A percentile compares a stretch with the other conserved stretches of the same genome.
These are phyloP conservation scores for Drosophila neocordata DNA, from an alignment of 1,140 invertebrate species.

Conservation along the genomic window DNA sequence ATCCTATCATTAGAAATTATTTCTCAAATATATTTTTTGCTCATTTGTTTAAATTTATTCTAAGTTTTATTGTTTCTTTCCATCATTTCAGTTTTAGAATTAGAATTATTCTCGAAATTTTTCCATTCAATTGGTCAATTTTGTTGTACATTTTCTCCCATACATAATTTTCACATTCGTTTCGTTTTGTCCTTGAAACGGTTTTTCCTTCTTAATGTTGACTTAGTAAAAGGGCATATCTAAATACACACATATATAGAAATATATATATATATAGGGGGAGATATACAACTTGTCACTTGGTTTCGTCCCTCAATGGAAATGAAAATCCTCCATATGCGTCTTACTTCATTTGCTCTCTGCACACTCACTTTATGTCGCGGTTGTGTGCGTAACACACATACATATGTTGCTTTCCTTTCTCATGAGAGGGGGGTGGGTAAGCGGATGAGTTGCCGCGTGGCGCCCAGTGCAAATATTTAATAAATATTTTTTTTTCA, in stretches of 20 bases:
- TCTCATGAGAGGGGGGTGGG: too few relatives aligned
- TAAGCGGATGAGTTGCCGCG: not conserved
- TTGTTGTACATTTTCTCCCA: not conserved
- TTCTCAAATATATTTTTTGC: too few relatives aligned
- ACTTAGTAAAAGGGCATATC: not conserved
- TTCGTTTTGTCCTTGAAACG: not conserved
- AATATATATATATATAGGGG: too few relatives aligned
- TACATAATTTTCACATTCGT: not conserved
- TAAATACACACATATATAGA: too few relatives aligned
- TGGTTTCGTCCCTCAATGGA: not conserved
- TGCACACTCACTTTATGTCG: too few relatives aligned
- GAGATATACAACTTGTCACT: not conserved
- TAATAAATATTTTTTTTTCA: slow-evolving; percentile 55
- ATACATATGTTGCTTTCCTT: too few relatives aligned
- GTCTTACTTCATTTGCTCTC: slow-evolving; percentile 1
- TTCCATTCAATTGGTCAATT: not conserved
- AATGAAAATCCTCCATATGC: not conserved
- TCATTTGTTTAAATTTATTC: too few relatives aligned
- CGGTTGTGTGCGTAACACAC: too few relatives aligned
- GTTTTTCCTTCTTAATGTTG: not conserved
- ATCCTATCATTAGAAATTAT: too few relatives aligned
- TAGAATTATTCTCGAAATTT: not conserved
- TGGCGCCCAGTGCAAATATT: slow-evolving; percentile 34
- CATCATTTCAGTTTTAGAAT: too few relatives aligned
- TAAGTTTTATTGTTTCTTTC: too few relatives aligned